These are phyloP conservation scores for Castor canadensis DNA, from an alignment of 2,113 vertebrate genomes.

Conservation along the genomic window DNA sequence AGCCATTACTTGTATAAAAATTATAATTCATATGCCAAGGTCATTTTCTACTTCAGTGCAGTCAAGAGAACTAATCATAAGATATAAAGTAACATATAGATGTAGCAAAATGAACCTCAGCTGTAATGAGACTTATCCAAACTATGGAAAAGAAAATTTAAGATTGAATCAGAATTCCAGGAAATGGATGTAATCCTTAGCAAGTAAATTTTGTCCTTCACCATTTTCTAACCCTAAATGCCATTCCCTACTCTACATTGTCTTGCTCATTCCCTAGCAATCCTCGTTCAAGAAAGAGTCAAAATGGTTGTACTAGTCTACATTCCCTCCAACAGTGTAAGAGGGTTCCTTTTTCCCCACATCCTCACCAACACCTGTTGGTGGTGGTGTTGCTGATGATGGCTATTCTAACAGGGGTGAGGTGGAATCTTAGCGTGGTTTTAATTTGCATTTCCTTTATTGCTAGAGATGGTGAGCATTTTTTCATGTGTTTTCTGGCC, in stretches of 20 bases:
- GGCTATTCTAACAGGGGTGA: no score
- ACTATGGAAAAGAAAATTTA: not conserved
- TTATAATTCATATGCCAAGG: constrained; percentile 27
- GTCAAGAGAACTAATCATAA: not conserved
- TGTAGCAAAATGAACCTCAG: not conserved
- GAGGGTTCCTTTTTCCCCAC: no score
- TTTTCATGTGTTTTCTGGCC: no score
- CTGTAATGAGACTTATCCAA: constrained; percentile 23
- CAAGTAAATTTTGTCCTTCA: not conserved
- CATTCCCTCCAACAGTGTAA: no score
- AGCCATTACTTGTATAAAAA: constrained; percentile 23
- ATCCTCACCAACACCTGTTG: no score
- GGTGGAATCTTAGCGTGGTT: no score
- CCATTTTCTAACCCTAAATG: not conserved
- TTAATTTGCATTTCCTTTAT: no score
- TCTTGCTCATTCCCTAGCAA: not conserved
- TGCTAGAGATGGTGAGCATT: no score
- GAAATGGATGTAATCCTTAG: not conserved
- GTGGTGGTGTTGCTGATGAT: no score
- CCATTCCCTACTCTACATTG: not conserved
- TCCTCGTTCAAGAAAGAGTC: not conserved
- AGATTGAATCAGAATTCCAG: not conserved
- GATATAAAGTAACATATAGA: constrained; percentile 15
- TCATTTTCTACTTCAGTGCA: not conserved
- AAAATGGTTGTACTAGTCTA: not conserved